phyloP scores from a whole-genome alignment of 2,888 invertebrate genomes.

The Mimachlamys varia region DNA sequence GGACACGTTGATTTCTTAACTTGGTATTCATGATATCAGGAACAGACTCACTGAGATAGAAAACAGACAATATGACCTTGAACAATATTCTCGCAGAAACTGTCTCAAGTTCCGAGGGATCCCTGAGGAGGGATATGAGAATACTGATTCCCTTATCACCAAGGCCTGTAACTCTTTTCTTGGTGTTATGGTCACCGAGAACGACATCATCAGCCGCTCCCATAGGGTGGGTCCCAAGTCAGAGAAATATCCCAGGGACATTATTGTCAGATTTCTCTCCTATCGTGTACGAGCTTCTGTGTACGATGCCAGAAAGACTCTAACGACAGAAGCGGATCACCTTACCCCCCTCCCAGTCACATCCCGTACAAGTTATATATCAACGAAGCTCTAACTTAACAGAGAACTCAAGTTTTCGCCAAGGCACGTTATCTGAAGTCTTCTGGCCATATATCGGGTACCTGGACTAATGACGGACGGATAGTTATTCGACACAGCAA shows the following conservation, averaged over 20 bases:
- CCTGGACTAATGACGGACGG: no score
- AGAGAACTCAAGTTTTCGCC: no score
- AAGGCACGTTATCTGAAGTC: no score
- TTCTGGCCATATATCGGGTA: no score
- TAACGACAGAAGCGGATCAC: no score
- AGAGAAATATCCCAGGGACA: background rate
- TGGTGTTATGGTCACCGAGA: background rate
- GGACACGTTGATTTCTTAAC: no score
- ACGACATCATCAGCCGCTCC: background rate
- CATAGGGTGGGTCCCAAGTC: background rate
- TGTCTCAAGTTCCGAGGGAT: background rate
- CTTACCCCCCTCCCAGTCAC: no score
- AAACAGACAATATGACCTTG: background rate
- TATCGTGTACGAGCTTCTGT: background rate
- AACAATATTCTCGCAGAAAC: background rate
- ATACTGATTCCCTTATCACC: background rate
- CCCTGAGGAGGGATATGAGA: background rate
- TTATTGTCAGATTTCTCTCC: background rate
- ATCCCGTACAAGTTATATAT: no score
- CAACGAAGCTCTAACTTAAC: no score
- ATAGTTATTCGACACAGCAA: no score
- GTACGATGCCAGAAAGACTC: background rate
- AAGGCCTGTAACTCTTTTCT: background rate
- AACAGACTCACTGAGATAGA: no score
- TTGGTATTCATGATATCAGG: no score